Base-by-base conservation (phyloP, 2,113 vertebrate genomes). In the Colistium nudipinnis region DNA sequence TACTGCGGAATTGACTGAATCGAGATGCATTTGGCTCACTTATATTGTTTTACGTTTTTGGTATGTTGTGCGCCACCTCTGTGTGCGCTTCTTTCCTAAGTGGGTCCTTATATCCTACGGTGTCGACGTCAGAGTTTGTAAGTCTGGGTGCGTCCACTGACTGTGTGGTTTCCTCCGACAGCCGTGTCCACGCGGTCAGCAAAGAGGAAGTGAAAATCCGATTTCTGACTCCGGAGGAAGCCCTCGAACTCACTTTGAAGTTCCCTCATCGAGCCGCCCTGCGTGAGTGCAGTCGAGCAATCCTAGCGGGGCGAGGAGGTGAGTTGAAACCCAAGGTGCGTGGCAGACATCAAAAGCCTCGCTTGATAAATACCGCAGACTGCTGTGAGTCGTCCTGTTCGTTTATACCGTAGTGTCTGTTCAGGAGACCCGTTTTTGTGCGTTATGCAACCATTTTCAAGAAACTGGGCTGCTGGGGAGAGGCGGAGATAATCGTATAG, bases 171-270 rank as follows among this genome's bases (percentile, higher is more conserved):
- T 73, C 45, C 67, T 47, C 65, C 61, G 44, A 70, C 68, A 45
- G 64, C 48, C 30, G 24, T 41, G 16, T 60, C 57, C 45, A 57
- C 62, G 53, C 25, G 39, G 30, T 63, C 47, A 43, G 45, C 62
- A 41, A 63, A 62, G 64, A 77, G 20, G 60, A 41, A 48, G 31
- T 36, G 57, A 43, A 57, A 66, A 74, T 78, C 67, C 54, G 65
- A 78, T 74, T 81, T 76, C 70, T 55, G 55, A n/a, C 65, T 65
- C 65, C 7, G 3, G 60, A 76, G 49, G 43, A 70, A 70, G 60
- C n/a, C 74, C 54, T 24, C 80, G 74, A 74, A 78, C 66, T 70
- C 59, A 53, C 75, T 74, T 78, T 82, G 70, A 78, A 71, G 65
- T 75, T 59, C 39, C 66, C 31, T 74, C 70, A 70, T 56, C 59